phyloP scores from a whole-genome alignment of 2,888 invertebrate species.

The Chaetogeoica ovagalla region DNA sequence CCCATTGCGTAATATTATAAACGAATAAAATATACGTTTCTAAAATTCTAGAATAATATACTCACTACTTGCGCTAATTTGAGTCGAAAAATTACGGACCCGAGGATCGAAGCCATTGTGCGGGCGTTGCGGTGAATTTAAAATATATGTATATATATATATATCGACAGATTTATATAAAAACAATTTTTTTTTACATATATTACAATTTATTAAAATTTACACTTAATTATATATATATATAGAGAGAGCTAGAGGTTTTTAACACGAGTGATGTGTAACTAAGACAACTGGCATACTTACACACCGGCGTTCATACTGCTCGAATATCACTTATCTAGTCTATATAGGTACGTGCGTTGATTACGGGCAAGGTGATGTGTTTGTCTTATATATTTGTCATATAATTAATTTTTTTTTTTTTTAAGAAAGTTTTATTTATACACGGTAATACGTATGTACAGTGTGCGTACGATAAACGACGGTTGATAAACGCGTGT shows the following conservation, averaged over 20 bases:
- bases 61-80: slow-evolving; percentile 44
- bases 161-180: not conserved
- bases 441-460: not conserved
- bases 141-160: not conserved
- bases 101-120: slow-evolving; percentile 20
- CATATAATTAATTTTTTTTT: not conserved
- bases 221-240: not conserved
- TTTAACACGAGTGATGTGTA: not conserved
- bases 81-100: slow-evolving; percentile 28
- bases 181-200: not conserved
- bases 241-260: not conserved
- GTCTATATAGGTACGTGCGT: not conserved
- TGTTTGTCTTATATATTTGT: not conserved
- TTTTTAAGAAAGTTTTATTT: not conserved
- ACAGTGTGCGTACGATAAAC: slow-evolving; percentile 3
- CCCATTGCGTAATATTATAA: too few relatives aligned
- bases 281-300: not conserved
- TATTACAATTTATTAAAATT: not conserved
- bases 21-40: not conserved
- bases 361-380: slow-evolving; percentile 39
- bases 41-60: not conserved
- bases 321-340: slow-evolving; percentile 13
- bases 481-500: not conserved
- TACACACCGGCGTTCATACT: not conserved
- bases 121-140: not conserved